phyloP scores from a whole-genome alignment of 2,113 vertebrate species.

The Ia io region DNA sequence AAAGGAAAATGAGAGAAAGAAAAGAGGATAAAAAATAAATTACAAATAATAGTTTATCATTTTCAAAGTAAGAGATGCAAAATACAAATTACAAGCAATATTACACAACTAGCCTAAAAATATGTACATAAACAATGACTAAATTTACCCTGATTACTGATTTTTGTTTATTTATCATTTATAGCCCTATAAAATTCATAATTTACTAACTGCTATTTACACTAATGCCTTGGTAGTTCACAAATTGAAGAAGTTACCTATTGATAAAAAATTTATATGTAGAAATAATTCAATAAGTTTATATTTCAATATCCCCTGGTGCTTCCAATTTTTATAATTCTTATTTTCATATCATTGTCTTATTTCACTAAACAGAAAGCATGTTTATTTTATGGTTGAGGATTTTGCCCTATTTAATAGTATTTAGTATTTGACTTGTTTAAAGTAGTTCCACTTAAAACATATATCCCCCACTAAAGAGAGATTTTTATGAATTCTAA shows the following conservation, averaged over 20 bases:
- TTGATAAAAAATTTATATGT: neutral
- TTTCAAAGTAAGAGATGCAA: neutral
- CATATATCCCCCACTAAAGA: neutral
- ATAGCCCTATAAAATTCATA: neutral
- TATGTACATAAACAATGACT: neutral
- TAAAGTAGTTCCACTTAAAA: neutral
- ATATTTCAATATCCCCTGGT: neutral
- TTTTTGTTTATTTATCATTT: neutral
- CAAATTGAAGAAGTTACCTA: neutral
- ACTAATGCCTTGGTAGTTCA: neutral
- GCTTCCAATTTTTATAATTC: neutral
- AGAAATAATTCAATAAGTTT: neutral
- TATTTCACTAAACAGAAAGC: neutral
- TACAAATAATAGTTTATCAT: neutral
- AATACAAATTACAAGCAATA: neutral
- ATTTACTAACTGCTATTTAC: neutral
- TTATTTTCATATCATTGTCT: neutral
- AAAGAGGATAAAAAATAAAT: neutral
- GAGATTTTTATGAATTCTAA: neutral
- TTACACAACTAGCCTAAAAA: neutral
- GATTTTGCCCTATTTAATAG: neutral
- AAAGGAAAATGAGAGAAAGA: neutral
- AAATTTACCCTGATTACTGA: neutral
- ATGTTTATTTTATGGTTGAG: neutral
- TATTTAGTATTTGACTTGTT: neutral